A percentile compares a stretch with the other conserved stretches of the same genome.
phyloP scores from a whole-genome alignment of 2,888 invertebrate species.

The Pandemis heparana region DNA sequence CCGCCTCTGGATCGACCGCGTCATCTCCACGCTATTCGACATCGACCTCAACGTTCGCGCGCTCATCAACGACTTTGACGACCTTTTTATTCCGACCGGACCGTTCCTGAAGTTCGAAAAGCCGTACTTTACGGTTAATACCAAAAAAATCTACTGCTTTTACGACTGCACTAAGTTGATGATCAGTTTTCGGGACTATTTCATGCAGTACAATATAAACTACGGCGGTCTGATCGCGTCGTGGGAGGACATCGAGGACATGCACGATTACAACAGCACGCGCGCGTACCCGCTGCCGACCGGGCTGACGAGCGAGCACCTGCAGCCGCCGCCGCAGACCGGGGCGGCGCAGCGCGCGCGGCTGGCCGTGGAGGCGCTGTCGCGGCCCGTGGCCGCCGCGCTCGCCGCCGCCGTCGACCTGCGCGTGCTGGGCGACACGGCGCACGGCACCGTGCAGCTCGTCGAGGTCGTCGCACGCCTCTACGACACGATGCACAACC shows the following conservation, averaged over 20 bases:
- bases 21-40: slow-evolving; percentile 6
- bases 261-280: slow-evolving; percentile 20
- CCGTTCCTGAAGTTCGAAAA: background rate
- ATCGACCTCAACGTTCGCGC: slow-evolving; percentile 24
- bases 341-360: background rate
- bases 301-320: background rate
- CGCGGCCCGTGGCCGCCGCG: slow-evolving; percentile 5
- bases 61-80: slow-evolving; percentile 22
- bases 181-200: slow-evolving; percentile 9
- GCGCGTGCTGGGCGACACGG: slow-evolving; percentile 12
- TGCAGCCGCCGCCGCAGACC: background rate
- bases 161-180: slow-evolving; percentile 25
- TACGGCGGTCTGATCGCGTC: slow-evolving; percentile 11
- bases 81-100: background rate
- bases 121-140: slow-evolving; percentile 14
- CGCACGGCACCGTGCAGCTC: slow-evolving; percentile 11
- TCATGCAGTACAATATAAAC: background rate
- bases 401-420: slow-evolving; percentile 15
- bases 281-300: slow-evolving; percentile 6
- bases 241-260: slow-evolving; percentile 17
- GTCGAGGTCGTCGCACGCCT: slow-evolving; percentile 3
- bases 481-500: slow-evolving; percentile 13
- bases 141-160: slow-evolving; percentile 13
- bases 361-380: slow-evolving; percentile 18
- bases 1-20: slow-evolving; percentile 4